Base-by-base conservation (phyloP, 2,113 vertebrate species). In the Mohoua ochrocephala region DNA sequence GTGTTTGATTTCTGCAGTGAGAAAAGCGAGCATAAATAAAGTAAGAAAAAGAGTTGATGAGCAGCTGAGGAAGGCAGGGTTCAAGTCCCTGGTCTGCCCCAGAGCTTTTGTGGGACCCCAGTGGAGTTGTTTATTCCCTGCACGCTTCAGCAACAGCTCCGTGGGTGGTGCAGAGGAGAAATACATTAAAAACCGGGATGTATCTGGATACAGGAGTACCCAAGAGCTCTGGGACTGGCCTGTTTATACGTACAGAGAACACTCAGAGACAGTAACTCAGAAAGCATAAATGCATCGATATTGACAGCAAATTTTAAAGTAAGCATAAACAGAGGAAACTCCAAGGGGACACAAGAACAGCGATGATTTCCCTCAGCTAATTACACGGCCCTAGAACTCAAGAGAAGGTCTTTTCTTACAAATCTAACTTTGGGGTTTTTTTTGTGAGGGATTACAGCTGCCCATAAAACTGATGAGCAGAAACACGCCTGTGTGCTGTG, bases 161-260 rank as follows among this genome's bases (percentile, higher is more conserved):
- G 3, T 94, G 87, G 93, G 91, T 95, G 91, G 93, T 49, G 9
- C 71, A 65, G 47, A 88, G 41, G 39, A 91, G 91, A 94, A 87
- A 76, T 30, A 80, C 21, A 1, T 70, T 88, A 42, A 79, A 87
- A 70, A 59, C 42, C 13, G 9, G 81, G 90, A 86, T 76, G 85
- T 71, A 54, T 85, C 81, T 83, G 90, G 64, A 91, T 24, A 54
- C 33, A 86, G 82, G 79, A 95, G 74, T 52, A 88, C 35, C 39
- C 76, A 44, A 84, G 54, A 94, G 67, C 50, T 85, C 47, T 21
- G 42, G 47, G 80, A 92, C 64, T 90, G 83, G 63, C 71, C 37
- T 41, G 88, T 90, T 96, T 90, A 67, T 24, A 92, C 33, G 42
- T n/a, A 56, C 50, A 89, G 87, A 95, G 84, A 87, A 39, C 63